Conservation (phyloP, 2,113 vertebrate genomes). For the Ptilorrhoa leucosticta region DNA sequence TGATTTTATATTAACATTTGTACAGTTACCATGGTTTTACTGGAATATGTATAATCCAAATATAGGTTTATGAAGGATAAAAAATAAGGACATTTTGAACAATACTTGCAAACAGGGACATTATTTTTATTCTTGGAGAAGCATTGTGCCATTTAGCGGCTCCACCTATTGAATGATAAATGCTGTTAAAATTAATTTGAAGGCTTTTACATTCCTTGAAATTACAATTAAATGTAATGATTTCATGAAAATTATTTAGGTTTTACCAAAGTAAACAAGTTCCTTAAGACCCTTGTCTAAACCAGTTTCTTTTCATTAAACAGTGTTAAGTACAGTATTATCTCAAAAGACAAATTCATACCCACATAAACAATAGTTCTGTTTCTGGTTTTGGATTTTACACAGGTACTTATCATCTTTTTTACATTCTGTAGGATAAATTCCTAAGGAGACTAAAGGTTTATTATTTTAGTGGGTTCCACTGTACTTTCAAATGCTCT, state of each 20-base stretch:
- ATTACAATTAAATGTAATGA: not conserved
- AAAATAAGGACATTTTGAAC: not conserved
- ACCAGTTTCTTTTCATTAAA: not conserved
- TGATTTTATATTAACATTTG: not conserved
- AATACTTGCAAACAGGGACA: not conserved
- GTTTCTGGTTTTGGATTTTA: not conserved
- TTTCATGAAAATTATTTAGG: not conserved
- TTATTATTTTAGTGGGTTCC: not conserved
- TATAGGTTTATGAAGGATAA: constrained; percentile 13
- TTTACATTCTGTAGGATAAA: not conserved
- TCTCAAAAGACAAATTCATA: not conserved
- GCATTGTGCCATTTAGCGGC: not conserved
- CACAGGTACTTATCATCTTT: not conserved
- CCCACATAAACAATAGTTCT: not conserved
- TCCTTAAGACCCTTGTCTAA: not conserved
- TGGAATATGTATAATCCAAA: not conserved
- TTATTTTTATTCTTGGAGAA: not conserved
- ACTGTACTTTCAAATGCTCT: not conserved
- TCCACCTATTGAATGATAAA: not conserved
- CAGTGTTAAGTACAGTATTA: not conserved
- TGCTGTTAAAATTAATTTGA: not conserved
- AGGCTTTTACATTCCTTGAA: not conserved
- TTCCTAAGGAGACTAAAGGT: not conserved
- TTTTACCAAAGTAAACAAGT: not conserved
- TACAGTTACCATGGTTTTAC: constrained; percentile 1